These are phyloP conservation scores for Acanthaster planci DNA, from an alignment of 35 echinoderm and acorn worm genomes.

Conservation along the genomic window DNA sequence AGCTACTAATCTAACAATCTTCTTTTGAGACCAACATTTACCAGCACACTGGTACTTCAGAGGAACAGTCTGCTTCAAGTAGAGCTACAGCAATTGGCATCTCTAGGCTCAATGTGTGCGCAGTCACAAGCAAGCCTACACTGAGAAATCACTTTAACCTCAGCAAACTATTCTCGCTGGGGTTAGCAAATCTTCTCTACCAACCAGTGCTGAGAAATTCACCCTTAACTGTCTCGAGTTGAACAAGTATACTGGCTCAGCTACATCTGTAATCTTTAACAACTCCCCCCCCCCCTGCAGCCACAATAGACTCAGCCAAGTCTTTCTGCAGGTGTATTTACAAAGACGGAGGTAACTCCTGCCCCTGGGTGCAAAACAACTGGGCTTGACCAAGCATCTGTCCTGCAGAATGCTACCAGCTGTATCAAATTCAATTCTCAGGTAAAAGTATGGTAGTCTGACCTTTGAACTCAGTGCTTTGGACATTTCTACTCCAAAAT, in stretches of 20 bases:
- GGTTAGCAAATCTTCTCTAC: background rate
- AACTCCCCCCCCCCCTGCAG: background rate
- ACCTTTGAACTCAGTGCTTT: background rate
- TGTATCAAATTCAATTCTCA: background rate
- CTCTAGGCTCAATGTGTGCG: background rate
- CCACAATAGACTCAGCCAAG: background rate
- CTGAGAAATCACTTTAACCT: background rate
- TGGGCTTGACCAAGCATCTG: constrained; percentile 1
- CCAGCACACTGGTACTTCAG: too few relatives aligned
- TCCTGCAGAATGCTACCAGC: constrained; percentile 11
- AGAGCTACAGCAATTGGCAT: background rate
- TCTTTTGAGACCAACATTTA: too few relatives aligned
- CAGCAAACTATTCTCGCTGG: background rate
- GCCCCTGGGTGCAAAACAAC: background rate
- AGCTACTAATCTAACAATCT: too few relatives aligned
- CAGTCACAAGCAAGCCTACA: background rate
- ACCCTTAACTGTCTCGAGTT: background rate
- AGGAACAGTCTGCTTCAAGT: too few relatives aligned
- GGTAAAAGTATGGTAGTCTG: background rate
- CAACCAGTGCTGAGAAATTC: background rate
- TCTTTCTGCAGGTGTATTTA: background rate
- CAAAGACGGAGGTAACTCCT: background rate
- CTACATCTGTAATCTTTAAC: background rate
- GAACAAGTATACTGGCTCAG: background rate
- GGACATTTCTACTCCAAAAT: background rate